Conservation (phyloP, 1,140 invertebrate species). For the Armadillidium nasatum region DNA sequence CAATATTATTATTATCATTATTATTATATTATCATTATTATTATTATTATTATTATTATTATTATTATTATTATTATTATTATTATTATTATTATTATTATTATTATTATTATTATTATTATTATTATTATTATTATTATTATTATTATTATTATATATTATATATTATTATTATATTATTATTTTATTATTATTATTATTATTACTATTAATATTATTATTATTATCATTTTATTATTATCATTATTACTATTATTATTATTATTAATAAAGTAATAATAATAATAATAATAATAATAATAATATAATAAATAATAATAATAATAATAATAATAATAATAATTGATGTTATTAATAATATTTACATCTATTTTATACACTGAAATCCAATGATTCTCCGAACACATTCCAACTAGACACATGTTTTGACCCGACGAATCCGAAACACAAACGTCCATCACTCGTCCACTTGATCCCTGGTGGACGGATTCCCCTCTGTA, state of each 20-base stretch:
- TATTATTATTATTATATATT: too few species aligned
- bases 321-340: neutral
- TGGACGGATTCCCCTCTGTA: neutral
- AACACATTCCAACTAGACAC: neutral
- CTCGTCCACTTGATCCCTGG: neutral
- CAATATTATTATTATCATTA: neutral
- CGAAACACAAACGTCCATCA: neutral
- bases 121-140: too few species aligned
- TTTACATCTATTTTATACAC: neutral
- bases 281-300: neutral
- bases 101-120: neutral
- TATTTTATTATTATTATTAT: too few species aligned
- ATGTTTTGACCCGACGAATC: neutral
- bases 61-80: too few species aligned
- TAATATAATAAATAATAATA: neutral
- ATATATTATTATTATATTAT: too few species aligned
- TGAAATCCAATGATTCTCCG: neutral
- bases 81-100: neutral
- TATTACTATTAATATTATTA: too few species aligned
- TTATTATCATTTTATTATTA: neutral
- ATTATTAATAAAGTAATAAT: neutral
- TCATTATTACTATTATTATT: neutral
- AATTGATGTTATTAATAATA: neutral
- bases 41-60: neutral
- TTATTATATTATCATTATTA: neutral